Evolutionary conservation across 2,888 invertebrate genomes (phyloP).

Genomic region (Dynastes hyllus): DNA sequence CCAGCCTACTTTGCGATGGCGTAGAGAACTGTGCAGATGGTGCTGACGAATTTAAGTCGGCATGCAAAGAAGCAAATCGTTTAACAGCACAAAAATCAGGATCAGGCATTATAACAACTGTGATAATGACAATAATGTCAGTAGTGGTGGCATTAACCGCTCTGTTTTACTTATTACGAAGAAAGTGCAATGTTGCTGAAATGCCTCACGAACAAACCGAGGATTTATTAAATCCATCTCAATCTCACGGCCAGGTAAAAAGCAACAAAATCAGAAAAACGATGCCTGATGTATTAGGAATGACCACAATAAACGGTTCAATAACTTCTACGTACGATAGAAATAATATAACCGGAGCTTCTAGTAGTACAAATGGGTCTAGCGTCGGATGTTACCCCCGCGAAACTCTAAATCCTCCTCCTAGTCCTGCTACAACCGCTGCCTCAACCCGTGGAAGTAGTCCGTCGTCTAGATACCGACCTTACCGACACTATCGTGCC

Average conservation of each 20-base stretch:
- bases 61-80: conserved; percentile 74
- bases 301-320: conserved; percentile 79
- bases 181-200: conserved; percentile 59
- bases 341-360: conserved; percentile 77
- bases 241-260: conserved; percentile 65
- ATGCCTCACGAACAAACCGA: conserved; percentile 77
- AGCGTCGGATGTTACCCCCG: conserved; percentile 80
- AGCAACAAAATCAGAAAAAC: conserved; percentile 55
- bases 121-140: conserved; percentile 74
- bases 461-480: conserved; percentile 78
- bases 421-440: conserved; percentile 88
- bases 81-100: conserved; percentile 60
- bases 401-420: conserved; percentile 92
- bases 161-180: conserved; percentile 61
- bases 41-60: conserved; percentile 82
- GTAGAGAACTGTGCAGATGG: conserved; percentile 87
- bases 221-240: conserved; percentile 78
- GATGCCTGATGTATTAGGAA: conserved; percentile 74
- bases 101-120: conserved; percentile 67
- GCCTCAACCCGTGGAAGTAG: conserved; percentile 74
- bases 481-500: conserved; percentile 80
- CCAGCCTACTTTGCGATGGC: conserved; percentile 82
- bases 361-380: conserved; percentile 80
- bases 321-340: conserved; percentile 80
- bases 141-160: conserved; percentile 73